Base-by-base conservation (phyloP, 2,888 invertebrate genomes). In the Pseudanteris insignis region DNA sequence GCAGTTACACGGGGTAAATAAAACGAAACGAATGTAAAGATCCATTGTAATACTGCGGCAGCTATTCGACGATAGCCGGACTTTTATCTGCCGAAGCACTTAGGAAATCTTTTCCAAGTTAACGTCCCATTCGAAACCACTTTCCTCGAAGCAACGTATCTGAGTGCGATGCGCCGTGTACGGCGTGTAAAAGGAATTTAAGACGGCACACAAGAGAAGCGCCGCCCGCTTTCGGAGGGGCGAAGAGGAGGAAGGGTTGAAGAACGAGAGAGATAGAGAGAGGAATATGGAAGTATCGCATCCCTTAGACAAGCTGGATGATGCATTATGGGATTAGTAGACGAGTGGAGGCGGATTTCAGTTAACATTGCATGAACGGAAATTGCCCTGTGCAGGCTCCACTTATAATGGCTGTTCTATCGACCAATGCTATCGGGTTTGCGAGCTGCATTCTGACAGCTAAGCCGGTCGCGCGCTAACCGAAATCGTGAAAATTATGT, bases 81-180 rank as follows among this genome's bases (percentile, higher is more conserved):
- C 55, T 55, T 47, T 55, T 55, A 55, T 55, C 40, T 41, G 41
- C 55, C 41, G 29, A 55, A 47, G 57, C 57, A 57, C 57, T 48
- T 57, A 48, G 43, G 57, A 34, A 57, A 57, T 48, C 48, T 57
- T 57, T 43, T 41, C 43, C 48, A 30, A 57, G 57, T 57, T 57
- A 57, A 57, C 57, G 57, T 57, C 48, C 57, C 57, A 48, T 57
- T 57, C 46, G 43, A 57, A 57, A 48, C 48, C 57, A 57, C 57
- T 57, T 57, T 57, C 43, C 48, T 48, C 28, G 33, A 12, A 57
- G 57, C 32, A 32, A 44, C 48, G 57, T 48, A 58, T 58, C 48
- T 21, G 50, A 50, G 57, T 57, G 57, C 48, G 41, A 55, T 55
- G 47, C 55, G 29, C 55, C 46, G 14, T 46, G 54, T 46, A 54